phyloP scores from a whole-genome alignment of 2,888 invertebrate species.

The Panopea generosa region DNA sequence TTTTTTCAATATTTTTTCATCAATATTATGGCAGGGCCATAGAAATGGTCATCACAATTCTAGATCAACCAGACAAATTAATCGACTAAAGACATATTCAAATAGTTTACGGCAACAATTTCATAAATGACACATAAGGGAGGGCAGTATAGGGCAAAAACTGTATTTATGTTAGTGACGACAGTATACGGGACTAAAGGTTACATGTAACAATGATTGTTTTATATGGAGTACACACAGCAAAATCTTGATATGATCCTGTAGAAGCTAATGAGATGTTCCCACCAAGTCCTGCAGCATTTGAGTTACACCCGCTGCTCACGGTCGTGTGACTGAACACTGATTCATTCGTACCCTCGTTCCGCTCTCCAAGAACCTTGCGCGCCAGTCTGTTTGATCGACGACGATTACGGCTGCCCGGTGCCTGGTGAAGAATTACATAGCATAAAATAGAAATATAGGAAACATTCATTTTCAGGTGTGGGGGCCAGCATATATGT shows the following conservation, averaged over 20 bases:
- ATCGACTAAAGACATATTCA: no score
- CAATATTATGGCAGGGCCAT: no score
- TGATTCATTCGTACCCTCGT: conserved; percentile 63
- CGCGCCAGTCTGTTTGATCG: conserved; percentile 73
- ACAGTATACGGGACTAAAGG: no score
- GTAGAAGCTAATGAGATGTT: conserved; percentile 74
- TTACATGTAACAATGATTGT: no score
- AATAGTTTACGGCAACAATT: no score
- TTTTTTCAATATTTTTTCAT: no score
- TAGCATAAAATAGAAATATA: conserved; percentile 15
- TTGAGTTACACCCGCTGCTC: conserved; percentile 65
- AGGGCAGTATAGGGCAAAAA: no score
- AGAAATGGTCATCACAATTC: no score
- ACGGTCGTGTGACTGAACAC: conserved; percentile 78
- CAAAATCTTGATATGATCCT: conserved; percentile 80
- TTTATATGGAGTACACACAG: conserved; percentile 73
- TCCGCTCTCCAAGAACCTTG: conserved; percentile 69
- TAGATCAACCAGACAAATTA: no score
- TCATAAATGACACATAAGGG: no score
- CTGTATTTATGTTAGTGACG: no score
- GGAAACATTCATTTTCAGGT: background rate
- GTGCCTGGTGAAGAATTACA: conserved; percentile 70
- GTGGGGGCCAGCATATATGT: background rate
- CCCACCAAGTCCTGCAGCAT: conserved; percentile 59
- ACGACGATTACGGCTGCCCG: conserved; percentile 65